Conservation (phyloP, 1,140 invertebrate genomes). For the Gonioctena quinquepunctata region DNA sequence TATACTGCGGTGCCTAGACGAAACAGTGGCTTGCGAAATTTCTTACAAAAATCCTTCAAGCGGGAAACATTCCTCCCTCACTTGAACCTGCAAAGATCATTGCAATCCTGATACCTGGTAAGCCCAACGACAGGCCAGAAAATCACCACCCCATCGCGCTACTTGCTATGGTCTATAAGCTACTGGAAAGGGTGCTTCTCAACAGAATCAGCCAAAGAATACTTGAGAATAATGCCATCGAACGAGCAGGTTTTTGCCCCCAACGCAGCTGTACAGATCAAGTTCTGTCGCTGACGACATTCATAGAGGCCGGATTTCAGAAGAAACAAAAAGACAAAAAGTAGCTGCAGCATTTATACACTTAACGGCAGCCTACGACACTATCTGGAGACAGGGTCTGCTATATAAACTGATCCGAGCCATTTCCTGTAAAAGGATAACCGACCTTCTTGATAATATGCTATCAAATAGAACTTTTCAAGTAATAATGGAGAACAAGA, state of each 20-base stretch:
- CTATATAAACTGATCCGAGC: conserved; percentile 12
- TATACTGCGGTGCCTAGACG: background rate
- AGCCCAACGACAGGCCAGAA: background rate
- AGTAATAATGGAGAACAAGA: conserved; percentile 12
- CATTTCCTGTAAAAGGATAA: conserved; percentile 16
- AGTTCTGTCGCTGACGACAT: conserved; percentile 23
- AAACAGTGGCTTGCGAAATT: conserved; percentile 13
- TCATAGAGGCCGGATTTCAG: conserved; percentile 15
- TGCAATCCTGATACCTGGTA: conserved; percentile 12
- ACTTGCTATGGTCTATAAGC: conserved; percentile 3
- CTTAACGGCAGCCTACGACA: background rate
- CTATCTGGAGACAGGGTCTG: background rate
- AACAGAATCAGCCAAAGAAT: conserved; percentile 6
- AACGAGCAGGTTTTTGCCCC: conserved; percentile 26
- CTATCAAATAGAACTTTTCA: conserved; percentile 21
- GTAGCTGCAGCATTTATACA: background rate
- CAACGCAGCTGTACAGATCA: conserved; percentile 17
- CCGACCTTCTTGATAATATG: conserved; percentile 18
- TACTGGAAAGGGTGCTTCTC: background rate
- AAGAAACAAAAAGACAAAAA: conserved; percentile 9
- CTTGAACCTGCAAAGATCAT: conserved; percentile 15
- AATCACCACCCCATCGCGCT: background rate
- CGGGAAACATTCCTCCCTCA: background rate
- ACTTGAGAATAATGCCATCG: conserved; percentile 6
- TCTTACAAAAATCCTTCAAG: conserved; percentile 15